Base-by-base conservation (phyloP, 2,113 vertebrate species). In the Cyprinodon brontotheroides region DNA sequence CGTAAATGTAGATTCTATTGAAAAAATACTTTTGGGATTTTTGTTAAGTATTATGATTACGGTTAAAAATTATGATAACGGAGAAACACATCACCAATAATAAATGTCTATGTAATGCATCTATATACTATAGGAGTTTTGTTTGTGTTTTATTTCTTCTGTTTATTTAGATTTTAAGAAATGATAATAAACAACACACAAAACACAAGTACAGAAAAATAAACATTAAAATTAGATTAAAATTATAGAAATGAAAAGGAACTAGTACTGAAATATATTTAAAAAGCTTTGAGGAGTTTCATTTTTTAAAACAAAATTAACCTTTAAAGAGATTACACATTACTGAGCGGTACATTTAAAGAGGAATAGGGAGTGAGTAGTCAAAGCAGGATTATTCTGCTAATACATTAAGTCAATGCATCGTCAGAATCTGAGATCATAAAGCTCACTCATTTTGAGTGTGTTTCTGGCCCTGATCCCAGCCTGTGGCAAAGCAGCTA, bases 401-500 rank as follows among this genome's bases (percentile, higher is more conserved):
- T 40, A 62, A 70, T 36, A 64, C n/a, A 48, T 39, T 43, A 3
- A 61, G 67, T 70, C 2, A 11, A 4, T 65, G 10, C 38, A 43
- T 64, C 37, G 12, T 8, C 15, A 3, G 47, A 59, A 39, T 39
- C 47, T 36, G 14, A 4, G 14, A 65, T 61, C 74, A 53, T 38
- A 29, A n/a, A 14, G 50, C 59, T 57, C 70, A 80, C 40, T 40
- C 64, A 72, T 48, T 64, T 43, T 61, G 70, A 74, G 68, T 68
- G 29, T 72, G 59, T 81, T 71, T 48, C 39, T 50, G 61, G 72
- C 63, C 73, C 20, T 50, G 61, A 68, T 64, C 74, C 50, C 68
- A 57, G 83, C 81, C 75, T 74, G 70, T 84, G 83, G 81, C 75
- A 38, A 84, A 22, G 81, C 64, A 70, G 78, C 71, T 65, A 77